phyloP scores from a whole-genome alignment of 2,888 invertebrate genomes.

The Diarsia dahlii region DNA sequence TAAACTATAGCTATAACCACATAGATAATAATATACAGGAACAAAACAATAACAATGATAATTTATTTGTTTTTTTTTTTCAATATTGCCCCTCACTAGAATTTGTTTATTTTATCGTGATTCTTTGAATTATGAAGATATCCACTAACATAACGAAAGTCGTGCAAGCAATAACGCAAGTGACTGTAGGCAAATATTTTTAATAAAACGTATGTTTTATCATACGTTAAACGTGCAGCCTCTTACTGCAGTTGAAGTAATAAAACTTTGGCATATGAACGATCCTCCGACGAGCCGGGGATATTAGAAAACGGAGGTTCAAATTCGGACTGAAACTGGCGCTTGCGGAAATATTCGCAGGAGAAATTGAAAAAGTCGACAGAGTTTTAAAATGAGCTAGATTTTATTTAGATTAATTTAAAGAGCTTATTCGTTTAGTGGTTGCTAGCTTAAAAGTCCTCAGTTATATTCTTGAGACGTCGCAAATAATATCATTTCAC shows the following conservation, averaged over 20 bases:
- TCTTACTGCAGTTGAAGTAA: constrained; percentile 19
- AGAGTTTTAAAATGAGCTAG: neutral
- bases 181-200: constrained; percentile 25
- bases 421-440: neutral
- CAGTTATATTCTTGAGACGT: neutral
- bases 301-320: constrained; percentile 38
- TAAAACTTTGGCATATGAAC: constrained; percentile 41
- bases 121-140: too few species aligned
- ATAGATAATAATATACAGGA: too few species aligned
- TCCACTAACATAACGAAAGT: too few species aligned
- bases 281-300: neutral
- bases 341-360: neutral
- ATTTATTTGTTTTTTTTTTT: too few species aligned
- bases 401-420: constrained; percentile 8
- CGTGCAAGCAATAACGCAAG: too few species aligned
- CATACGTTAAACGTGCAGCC: neutral
- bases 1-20: too few species aligned
- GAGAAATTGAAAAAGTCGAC: neutral
- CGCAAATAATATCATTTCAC: neutral
- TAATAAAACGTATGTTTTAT: constrained; percentile 37
- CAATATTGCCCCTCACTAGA: too few species aligned
- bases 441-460: neutral
- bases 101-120: too few species aligned
- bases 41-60: too few species aligned
- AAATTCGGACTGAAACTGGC: constrained; percentile 7